Percentiles rank a stretch among this genome's conserved stretches.
Conservation (phyloP, 53 echinoderm and acorn worm genomes). For the Actinopyga echinites region DNA sequence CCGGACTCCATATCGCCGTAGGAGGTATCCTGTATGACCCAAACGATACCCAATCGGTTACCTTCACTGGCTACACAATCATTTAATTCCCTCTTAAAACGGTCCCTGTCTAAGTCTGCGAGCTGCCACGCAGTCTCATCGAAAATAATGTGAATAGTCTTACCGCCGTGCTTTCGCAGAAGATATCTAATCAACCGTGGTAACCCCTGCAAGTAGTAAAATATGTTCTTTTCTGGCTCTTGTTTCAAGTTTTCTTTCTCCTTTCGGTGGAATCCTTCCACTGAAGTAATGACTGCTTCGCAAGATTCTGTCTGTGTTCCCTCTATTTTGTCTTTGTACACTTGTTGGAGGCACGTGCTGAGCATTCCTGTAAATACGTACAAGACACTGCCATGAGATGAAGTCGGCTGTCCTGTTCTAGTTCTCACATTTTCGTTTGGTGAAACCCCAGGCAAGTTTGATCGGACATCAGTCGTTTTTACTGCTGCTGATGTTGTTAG, state of each 20-base stretch:
- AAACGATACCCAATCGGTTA: neutral
- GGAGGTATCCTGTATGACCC: constrained; percentile 10
- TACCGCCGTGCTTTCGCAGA: neutral
- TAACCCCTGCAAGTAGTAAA: neutral
- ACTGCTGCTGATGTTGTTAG: neutral
- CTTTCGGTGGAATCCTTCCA: neutral
- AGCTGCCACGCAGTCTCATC: no score
- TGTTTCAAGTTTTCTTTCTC: neutral
- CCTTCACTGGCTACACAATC: neutral
- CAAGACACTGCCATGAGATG: neutral
- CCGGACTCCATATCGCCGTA: constrained; percentile 1
- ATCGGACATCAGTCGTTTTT: neutral
- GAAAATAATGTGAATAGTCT: neutral
- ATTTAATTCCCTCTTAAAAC: no score
- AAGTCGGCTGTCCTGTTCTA: no score
- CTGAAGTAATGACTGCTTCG: neutral
- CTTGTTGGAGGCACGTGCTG: neutral
- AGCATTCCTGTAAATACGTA: constrained; percentile 8
- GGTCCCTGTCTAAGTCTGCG: no score
- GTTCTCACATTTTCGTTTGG: no score
- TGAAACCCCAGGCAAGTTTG: neutral
- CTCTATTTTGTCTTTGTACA: neutral
- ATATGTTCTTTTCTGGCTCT: neutral
- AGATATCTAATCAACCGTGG: neutral
- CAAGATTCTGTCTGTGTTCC: neutral